Evolutionary conservation across 1,140 invertebrate species (phyloP).

Genomic region (Hyles euphorbiae): DNA sequence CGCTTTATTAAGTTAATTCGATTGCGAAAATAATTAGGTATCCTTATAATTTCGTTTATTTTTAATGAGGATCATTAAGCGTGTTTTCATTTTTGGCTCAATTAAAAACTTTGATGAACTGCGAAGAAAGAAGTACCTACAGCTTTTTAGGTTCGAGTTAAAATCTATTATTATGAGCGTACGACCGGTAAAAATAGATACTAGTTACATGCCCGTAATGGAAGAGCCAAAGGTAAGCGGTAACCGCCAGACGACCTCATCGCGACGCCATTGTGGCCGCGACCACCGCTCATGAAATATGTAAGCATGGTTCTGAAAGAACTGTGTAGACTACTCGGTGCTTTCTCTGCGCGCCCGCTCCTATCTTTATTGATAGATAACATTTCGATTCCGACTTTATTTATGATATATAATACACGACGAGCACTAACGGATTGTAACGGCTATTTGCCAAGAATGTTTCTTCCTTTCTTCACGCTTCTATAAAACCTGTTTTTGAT

Average conservation of each 20-base stretch:
- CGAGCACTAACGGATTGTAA: no score
- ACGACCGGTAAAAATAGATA: not conserved
- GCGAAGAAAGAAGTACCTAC: no score
- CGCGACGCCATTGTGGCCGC: conserved; percentile 61
- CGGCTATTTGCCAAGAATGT: no score
- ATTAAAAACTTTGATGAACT: no score
- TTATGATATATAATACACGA: no score
- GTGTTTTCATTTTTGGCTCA: no score
- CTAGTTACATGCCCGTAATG: not conserved
- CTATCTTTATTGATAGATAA: conserved; percentile 3
- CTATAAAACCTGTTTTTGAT: no score
- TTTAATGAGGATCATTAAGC: no score
- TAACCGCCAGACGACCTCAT: conserved; percentile 58
- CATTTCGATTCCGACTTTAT: not conserved
- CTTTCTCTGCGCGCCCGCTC: not conserved
- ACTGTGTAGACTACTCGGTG: conserved; percentile 6
- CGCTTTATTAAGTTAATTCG: no score
- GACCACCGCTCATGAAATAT: conserved; percentile 68
- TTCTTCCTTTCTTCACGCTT: no score
- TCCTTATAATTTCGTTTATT: no score
- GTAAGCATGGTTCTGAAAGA: conserved; percentile 60
- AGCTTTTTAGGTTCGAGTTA: not conserved
- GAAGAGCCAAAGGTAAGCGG: conserved; percentile 29
- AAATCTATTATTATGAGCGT: not conserved
- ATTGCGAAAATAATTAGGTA: no score